phyloP scores from a whole-genome alignment of 2,113 vertebrate species.

The Sitta europaea region DNA sequence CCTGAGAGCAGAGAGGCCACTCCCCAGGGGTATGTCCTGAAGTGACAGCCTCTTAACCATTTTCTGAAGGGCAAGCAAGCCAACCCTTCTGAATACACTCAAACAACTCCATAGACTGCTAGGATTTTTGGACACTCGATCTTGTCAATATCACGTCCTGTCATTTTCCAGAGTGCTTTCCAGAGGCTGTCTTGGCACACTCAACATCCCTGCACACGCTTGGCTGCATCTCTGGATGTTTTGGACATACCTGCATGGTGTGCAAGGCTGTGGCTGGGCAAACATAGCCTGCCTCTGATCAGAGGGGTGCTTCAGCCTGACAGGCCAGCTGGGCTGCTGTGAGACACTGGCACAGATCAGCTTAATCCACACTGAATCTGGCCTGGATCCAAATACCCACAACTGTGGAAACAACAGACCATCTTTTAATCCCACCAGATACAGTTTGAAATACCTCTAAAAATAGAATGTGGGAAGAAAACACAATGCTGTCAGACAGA shows the following conservation, averaged over 20 bases:
- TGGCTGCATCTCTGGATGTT: not conserved
- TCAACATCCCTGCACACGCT: not conserved
- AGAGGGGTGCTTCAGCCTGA: not conserved
- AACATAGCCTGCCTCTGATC: not conserved
- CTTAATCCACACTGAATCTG: not conserved
- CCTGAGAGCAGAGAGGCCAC: not conserved
- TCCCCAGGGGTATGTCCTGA: not conserved
- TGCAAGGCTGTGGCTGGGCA: not conserved
- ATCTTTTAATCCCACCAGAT: not conserved
- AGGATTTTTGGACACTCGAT: not conserved
- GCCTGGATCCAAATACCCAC: not conserved
- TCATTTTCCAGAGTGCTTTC: not conserved
- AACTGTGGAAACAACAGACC: not conserved
- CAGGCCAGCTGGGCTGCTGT: not conserved
- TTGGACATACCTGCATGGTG: not conserved
- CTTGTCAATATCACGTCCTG: not conserved
- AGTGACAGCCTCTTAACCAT: not conserved
- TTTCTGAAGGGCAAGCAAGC: not conserved
- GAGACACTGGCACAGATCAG: too few species aligned
- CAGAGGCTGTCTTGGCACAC: rapidly evolving
- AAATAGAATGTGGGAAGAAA: not conserved
- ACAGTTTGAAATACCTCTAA: not conserved
- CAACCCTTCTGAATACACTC: not conserved
- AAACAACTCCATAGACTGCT: not conserved
- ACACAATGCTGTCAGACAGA: not conserved